A percentile compares a stretch with the other conserved stretches of the same genome.
phyloP scores from a whole-genome alignment of 1,140 invertebrate species.

The Pentalonia nigronervosa region DNA sequence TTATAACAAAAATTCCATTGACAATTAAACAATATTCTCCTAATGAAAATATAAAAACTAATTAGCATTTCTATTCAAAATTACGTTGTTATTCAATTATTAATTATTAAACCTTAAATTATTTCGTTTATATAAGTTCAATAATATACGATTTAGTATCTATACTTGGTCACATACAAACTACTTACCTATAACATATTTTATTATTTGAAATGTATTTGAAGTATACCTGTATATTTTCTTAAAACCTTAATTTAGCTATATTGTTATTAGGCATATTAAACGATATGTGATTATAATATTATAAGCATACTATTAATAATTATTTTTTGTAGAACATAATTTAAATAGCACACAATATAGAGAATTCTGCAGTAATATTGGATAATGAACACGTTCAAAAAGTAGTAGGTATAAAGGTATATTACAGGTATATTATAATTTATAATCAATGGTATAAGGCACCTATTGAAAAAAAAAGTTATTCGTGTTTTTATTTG shows the following conservation, averaged over 20 bases:
- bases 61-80: constrained; percentile 23
- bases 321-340: background rate
- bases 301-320: background rate
- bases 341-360: background rate
- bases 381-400: background rate
- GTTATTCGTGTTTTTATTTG: background rate
- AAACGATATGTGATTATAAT: background rate
- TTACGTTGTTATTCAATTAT: background rate
- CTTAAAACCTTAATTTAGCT: background rate
- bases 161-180: background rate
- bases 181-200: background rate
- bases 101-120: background rate
- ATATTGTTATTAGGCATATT: background rate
- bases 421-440: too few relatives aligned
- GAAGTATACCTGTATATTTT: background rate
- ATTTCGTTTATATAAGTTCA: background rate
- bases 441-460: too few relatives aligned
- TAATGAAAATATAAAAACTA: background rate
- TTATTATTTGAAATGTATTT: background rate
- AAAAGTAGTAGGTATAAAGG: too few relatives aligned
- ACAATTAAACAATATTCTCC: background rate
- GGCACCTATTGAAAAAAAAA: too few relatives aligned
- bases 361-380: background rate
- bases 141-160: background rate
- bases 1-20: background rate